A percentile compares a stretch with the other conserved stretches of the same genome.
Evolutionary conservation across 2,113 vertebrate genomes (phyloP).

Genomic region (Campylomormyrus tamandua): DNA sequence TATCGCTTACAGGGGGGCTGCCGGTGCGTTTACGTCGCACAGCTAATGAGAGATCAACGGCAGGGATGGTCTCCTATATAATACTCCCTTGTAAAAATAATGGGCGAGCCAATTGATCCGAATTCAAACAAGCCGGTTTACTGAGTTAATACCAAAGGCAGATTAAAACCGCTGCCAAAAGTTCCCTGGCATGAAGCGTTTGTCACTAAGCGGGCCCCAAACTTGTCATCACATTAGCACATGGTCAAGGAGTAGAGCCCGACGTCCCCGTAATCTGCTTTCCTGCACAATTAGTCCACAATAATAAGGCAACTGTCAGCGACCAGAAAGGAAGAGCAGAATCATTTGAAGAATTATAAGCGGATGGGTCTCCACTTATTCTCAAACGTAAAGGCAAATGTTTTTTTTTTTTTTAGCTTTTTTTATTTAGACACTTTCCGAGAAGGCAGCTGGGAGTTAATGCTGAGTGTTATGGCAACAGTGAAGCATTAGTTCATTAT

Average conservation of each 20-base stretch:
- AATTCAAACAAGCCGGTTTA: conserved; percentile 69
- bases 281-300: conserved; percentile 69
- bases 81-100: conserved; percentile 69
- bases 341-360: conserved; percentile 2
- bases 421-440: conserved; percentile 12
- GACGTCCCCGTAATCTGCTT: conserved; percentile 69
- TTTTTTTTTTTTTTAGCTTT: conserved; percentile 37
- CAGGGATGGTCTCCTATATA: conserved; percentile 58
- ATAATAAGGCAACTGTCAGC: conserved; percentile 59
- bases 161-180: conserved; percentile 66
- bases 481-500: conserved; percentile 39
- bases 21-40: conserved; percentile 62
- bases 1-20: conserved; percentile 63
- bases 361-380: conserved; percentile 43
- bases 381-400: conserved; percentile 42
- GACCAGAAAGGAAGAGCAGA: conserved; percentile 33
- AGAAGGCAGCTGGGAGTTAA: conserved; percentile 32
- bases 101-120: conserved; percentile 67
- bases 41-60: conserved; percentile 72
- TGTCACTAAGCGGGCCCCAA: conserved; percentile 60
- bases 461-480: conserved; percentile 30
- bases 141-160: conserved; percentile 70
- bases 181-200: conserved; percentile 60
- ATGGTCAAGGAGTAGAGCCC: conserved; percentile 71
- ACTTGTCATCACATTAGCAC: conserved; percentile 73